Conservation (phyloP, 2,888 invertebrate genomes). For the Leucoptera coffeella region DNA sequence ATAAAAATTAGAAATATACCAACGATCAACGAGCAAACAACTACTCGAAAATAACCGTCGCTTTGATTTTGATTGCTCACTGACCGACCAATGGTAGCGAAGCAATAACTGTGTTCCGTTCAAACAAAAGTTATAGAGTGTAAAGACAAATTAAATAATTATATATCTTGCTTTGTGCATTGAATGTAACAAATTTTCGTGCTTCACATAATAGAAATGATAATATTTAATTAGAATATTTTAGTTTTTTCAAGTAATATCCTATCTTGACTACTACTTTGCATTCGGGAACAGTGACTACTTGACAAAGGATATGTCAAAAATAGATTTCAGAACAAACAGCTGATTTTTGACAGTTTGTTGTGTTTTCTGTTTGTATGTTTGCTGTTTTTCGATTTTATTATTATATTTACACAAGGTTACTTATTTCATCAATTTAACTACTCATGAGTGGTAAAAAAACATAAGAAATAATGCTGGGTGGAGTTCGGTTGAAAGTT, state of each 20-base stretch:
- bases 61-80: constrained; percentile 26
- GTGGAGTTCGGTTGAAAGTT: constrained; percentile 30
- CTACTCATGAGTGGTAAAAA: not conserved
- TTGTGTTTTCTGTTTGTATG: not conserved
- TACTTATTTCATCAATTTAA: too few species aligned
- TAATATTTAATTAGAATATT: too few species aligned
- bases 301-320: not conserved
- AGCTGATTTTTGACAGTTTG: not conserved
- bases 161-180: too few species aligned
- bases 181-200: too few species aligned
- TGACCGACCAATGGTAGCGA: constrained; percentile 16
- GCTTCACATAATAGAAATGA: too few species aligned
- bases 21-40: constrained; percentile 15
- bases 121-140: constrained; percentile 1
- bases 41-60: constrained; percentile 43
- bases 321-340: not conserved
- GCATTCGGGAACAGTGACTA: too few species aligned
- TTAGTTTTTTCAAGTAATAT: too few species aligned
- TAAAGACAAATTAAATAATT: constrained; percentile 3
- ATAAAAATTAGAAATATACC: too few species aligned
- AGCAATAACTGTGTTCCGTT: constrained; percentile 3
- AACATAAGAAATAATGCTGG: constrained; percentile 17
- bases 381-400: not conserved
- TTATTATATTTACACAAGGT: not conserved
- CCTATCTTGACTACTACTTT: too few species aligned